Conservation (phyloP, 2,797 vertebrate genomes). For the Thripadectes ignobilis region DNA sequence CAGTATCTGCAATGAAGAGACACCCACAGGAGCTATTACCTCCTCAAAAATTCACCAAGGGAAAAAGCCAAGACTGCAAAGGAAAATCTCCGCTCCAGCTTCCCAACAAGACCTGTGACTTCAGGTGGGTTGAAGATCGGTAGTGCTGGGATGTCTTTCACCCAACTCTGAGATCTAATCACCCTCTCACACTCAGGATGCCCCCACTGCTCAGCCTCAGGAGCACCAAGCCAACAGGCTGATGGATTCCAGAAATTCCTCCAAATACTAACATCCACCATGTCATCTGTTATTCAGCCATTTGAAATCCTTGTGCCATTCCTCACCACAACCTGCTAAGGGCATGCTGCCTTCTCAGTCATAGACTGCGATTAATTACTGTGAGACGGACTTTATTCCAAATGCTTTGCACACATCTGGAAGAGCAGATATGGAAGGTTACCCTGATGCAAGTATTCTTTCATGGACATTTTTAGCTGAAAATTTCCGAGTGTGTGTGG, state of each 20-base stretch:
- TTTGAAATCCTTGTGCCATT: not conserved
- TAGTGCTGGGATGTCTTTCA: not conserved
- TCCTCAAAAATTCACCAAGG: not conserved
- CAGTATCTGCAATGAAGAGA: too few relatives aligned
- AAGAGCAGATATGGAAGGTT: not conserved
- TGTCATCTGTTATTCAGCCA: not conserved
- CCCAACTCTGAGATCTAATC: not conserved
- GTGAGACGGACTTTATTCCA: not conserved
- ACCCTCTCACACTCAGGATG: too few relatives aligned
- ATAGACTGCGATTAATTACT: not conserved
- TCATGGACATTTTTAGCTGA: not conserved
- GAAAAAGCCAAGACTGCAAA: not conserved
- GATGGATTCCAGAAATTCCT: not conserved
- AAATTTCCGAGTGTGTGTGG: not conserved
- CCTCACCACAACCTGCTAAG: not conserved
- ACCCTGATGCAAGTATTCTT: not conserved
- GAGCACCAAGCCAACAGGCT: accelerated
- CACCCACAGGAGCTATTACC: accelerated
- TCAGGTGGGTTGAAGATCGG: not conserved
- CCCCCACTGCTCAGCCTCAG: not conserved
- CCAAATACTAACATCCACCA: not conserved
- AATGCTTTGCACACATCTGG: not conserved
- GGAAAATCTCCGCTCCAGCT: not conserved
- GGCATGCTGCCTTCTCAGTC: not conserved
- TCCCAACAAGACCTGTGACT: not conserved